A percentile compares a stretch with the other conserved stretches of the same genome.
Conservation (phyloP, 2,113 vertebrate genomes). For the Melanerpes formicivorus region DNA sequence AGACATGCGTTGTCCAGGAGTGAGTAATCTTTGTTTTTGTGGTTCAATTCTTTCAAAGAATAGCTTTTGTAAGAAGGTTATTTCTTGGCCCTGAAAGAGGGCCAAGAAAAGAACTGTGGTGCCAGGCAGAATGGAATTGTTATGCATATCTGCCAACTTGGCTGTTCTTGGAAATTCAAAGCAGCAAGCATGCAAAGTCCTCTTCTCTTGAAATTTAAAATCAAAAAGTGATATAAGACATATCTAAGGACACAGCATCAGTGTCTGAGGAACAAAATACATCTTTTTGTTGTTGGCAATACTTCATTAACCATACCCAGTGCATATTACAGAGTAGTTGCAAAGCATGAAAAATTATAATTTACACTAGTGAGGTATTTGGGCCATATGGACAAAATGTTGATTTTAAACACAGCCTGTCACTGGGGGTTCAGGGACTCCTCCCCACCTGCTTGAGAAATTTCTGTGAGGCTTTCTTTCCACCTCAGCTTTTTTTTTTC, state of each 20-base stretch:
- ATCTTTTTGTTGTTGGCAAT: background rate
- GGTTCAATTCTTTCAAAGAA: constrained; percentile 53
- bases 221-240: background rate
- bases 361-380: background rate
- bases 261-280: background rate
- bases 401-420: background rate
- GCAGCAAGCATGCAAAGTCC: background rate
- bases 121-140: constrained; percentile 33
- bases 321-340: background rate
- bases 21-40: constrained; percentile 41
- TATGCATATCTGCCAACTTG: constrained; percentile 29
- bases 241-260: background rate
- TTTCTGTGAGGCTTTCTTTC: background rate
- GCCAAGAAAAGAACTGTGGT: background rate
- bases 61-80: background rate
- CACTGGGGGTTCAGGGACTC: background rate
- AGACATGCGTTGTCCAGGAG: background rate
- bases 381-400: background rate
- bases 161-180: constrained; percentile 18
- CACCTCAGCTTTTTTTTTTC: background rate
- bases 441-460: background rate
- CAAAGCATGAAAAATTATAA: background rate
- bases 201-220: constrained; percentile 13
- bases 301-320: background rate
- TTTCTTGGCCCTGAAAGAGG: background rate